Percentiles rank a stretch among this genome's conserved stretches.
Conservation (phyloP, 2,797 vertebrate species). For the Gymnothorax javanicus region DNA sequence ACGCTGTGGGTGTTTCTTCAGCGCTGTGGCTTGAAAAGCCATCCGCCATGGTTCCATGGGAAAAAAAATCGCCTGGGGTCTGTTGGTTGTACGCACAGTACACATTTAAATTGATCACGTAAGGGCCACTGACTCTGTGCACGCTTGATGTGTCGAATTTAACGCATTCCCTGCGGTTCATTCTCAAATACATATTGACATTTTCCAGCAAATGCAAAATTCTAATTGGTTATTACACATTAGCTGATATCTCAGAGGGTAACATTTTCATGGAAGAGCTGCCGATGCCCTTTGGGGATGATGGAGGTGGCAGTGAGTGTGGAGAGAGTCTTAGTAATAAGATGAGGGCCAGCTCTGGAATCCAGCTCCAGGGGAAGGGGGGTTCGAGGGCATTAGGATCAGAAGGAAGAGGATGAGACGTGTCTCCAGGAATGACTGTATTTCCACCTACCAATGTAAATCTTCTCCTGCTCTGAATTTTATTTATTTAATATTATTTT, state of each 20-base stretch:
- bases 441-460: no score
- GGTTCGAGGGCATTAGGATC: no score
- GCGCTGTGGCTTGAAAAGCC: not conserved
- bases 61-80: not conserved
- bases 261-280: not conserved
- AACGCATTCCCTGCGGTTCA: not conserved
- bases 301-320: not conserved
- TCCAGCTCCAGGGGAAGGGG: no score
- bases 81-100: not conserved
- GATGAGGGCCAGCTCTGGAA: no score
- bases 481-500: no score
- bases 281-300: not conserved
- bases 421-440: no score
- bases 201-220: not conserved
- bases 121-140: not conserved
- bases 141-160: not conserved
- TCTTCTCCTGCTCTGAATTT: no score
- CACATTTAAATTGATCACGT: not conserved
- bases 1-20: not conserved
- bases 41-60: not conserved
- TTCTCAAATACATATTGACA: not conserved
- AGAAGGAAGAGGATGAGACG: no score
- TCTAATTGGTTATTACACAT: not conserved
- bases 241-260: not conserved
- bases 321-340: not conserved